Evolutionary conservation across 1,140 invertebrate species (phyloP), one percentile per base, ranked within the genome.

Genomic region (Globodera rostochiensis): DNA sequence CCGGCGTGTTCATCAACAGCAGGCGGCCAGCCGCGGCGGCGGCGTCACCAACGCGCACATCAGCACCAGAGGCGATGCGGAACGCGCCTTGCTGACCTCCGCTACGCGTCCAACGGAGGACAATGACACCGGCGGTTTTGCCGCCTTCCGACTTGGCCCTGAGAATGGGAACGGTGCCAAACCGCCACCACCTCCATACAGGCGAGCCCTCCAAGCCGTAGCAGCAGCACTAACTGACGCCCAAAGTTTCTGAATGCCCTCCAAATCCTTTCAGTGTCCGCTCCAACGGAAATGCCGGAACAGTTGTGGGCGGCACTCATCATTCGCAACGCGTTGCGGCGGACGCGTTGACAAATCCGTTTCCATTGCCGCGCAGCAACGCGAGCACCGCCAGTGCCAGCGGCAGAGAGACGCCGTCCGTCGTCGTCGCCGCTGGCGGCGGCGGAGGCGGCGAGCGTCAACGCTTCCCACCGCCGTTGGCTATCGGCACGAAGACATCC

Each of bases 361-460:
- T 25, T 11, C 69, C 69, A 21, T 47, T 71, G 69, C 69, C 69
- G 46, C 69, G 69, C 69, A 71, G 69, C 69, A 36, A 36, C 25
- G 25, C 69, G 1, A 25, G 9, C n/a, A 71, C 9, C 25, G 21
- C 6, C 9, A 25, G n/a, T 9, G 21, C 9, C 25, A 9, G 25
- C 8, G 8, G 69, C 19, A 21, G 19, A 25, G 19, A 8, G 46
- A 8, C 69, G n/a, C 4, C 69, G 6, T 19, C 25, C n/a, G 21
- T 71, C 25, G 69, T 0, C 69, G 25, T 21, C 8, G 67, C 1
- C 8, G 36, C 8, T 0, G 46, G 19, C 3, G 69, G 46, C 11
- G n/a, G 57, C 9, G 46, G 19, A 1, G 69, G 46, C 11, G n/a
- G 57, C 57, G 57, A 60, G 15, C 11, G 57, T 0, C 57, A 60